phyloP scores from a whole-genome alignment of 2,113 vertebrate species.

The Casuarius casuarius region DNA sequence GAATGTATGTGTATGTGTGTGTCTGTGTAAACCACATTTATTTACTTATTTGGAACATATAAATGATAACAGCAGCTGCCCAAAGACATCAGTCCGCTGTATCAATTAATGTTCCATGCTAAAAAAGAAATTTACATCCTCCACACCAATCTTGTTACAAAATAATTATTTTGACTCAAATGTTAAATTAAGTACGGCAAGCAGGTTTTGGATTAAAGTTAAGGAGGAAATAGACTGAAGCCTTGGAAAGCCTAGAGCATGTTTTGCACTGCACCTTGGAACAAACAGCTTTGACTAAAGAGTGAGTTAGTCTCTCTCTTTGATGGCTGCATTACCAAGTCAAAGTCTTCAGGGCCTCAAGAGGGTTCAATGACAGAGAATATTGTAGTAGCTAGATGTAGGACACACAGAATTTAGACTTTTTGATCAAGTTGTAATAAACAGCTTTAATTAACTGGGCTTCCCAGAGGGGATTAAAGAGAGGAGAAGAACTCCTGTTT shows the following conservation, averaged over 20 bases:
- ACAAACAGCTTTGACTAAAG: constrained; percentile 81
- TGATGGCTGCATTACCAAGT: constrained; percentile 80
- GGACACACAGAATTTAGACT: constrained; percentile 74
- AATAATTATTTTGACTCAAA: constrained; percentile 78
- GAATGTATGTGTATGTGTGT: neutral
- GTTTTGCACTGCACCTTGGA: constrained; percentile 75
- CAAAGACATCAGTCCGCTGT: constrained; percentile 22
- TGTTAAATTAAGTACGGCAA: constrained; percentile 74
- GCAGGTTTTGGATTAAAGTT: constrained; percentile 68
- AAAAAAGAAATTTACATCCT: constrained; percentile 62
- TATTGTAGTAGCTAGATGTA: constrained; percentile 79
- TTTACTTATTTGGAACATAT: neutral
- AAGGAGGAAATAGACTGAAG: constrained; percentile 37
- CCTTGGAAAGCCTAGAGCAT: constrained; percentile 72
- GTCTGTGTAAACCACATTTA: neutral
- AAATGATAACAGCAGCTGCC: constrained; percentile 40
- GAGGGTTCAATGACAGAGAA: constrained; percentile 79
- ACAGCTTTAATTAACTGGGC: constrained; percentile 79
- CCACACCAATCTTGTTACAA: constrained; percentile 58
- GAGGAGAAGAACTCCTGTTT: constrained; percentile 45
- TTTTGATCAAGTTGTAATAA: constrained; percentile 83
- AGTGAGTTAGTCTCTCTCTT: constrained; percentile 69
- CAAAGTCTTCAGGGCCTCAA: constrained; percentile 72
- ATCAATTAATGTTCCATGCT: constrained; percentile 54
- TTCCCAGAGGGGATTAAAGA: constrained; percentile 69